Evolutionary conservation across 2,113 vertebrate species (phyloP).

Genomic region (Sphyrna mokarran): DNA sequence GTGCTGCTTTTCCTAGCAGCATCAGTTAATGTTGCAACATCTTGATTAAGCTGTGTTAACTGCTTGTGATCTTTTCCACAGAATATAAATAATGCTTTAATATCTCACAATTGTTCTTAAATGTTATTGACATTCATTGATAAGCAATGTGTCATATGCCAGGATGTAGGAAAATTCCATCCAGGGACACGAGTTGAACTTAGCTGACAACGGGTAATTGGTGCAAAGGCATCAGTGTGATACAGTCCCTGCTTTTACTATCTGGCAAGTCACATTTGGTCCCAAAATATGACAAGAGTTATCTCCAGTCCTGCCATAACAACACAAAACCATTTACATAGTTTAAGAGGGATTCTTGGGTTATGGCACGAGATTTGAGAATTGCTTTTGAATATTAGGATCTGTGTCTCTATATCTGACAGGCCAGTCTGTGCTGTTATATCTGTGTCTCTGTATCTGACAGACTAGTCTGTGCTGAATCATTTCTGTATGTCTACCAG

Average conservation of each 20-base stretch:
- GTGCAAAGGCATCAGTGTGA: neutral
- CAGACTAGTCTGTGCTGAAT: too few relatives aligned
- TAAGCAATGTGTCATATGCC: neutral
- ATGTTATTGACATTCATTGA: neutral
- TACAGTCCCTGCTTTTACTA: neutral
- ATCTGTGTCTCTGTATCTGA: too few relatives aligned
- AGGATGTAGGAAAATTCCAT: neutral
- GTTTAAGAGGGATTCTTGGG: too few relatives aligned
- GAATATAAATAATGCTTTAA: neutral
- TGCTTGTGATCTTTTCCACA: neutral
- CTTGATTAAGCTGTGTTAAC: neutral
- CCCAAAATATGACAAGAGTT: neutral
- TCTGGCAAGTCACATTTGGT: neutral
- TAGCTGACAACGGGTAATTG: neutral
- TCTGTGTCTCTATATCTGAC: too few relatives aligned
- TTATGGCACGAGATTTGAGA: too few relatives aligned
- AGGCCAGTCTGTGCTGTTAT: too few relatives aligned
- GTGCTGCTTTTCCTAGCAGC: neutral
- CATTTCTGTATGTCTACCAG: neutral
- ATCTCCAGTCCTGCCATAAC: neutral
- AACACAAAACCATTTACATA: neutral
- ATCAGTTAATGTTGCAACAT: neutral
- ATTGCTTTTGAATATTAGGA: too few relatives aligned
- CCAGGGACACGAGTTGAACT: neutral
- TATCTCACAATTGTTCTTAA: neutral